Base-by-base conservation (phyloP, 1,140 invertebrate species). In the Limonius californicus region DNA sequence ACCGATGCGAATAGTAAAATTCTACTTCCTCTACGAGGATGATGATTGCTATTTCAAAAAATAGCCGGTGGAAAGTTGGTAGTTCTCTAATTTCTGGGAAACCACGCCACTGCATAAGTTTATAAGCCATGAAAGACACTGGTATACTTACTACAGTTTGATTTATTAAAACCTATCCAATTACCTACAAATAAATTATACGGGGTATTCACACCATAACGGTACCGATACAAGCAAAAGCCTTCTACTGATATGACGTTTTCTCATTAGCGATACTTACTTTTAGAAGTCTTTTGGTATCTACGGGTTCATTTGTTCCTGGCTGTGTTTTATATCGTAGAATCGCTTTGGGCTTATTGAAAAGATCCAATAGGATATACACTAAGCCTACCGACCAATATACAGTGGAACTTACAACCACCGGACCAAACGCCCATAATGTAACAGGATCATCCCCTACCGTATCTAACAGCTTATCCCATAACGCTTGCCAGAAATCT, bases 1-100 rank as follows among this genome's bases (percentile, higher is more conserved):
- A 88, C 86, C 89, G 85, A 76, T 94, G 92, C 3, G 88, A 89
- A 74, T 94, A 94, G 76, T 94, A 94, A 77, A 95, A 94, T 63
- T 84, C 85, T 65, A 92, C 81, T 78, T 94, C 92, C 76, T 94
- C 90, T 61, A 89, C 83, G 15, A 94, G 74, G 64, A 90, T 87
- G 74, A 88, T 90, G 14, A 92, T 78, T 4, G 84, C 85, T 16
- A 94, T 78, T 76, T 94, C 89, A 27, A 88, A 82, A 6, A 93
- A 78, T 4, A 91, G 87, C 87, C 89, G 89, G 64, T 90, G 88
- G 70, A 94, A 91, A 1, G 89, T 89, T 1, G 92, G 91, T 45
- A 95, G 76, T 68, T 88, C 85, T 14, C 84, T 79, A 0, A 90
- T 81, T 8, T 82, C 76, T 42, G 83, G 82, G 68, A 84, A 85